Conservation (phyloP, 2,888 invertebrate species). For the Itoplectis maculator region DNA sequence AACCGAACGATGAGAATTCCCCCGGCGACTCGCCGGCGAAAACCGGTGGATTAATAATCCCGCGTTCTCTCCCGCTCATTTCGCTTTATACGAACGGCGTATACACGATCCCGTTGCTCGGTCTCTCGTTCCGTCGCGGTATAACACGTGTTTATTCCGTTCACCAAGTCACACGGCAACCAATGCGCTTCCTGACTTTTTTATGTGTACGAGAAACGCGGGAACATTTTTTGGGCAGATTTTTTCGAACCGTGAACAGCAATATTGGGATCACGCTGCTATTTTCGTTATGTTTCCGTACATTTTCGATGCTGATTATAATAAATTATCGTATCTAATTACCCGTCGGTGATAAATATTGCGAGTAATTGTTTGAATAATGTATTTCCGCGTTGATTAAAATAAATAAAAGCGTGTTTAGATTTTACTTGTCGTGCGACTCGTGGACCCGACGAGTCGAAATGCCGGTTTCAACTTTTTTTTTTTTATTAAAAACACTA, state of each 20-base stretch:
- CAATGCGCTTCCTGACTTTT: not conserved
- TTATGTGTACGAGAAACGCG: not conserved
- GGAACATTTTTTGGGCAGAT: not conserved
- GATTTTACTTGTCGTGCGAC: not conserved
- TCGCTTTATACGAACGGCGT: too few relatives aligned
- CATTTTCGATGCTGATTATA: not conserved
- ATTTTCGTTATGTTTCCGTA: not conserved
- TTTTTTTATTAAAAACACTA: not conserved
- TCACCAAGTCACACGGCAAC: not conserved
- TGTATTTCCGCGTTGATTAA: not conserved
- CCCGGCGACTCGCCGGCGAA: slow-evolving; percentile 24
- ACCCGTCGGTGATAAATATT: not conserved
- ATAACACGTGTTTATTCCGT: not conserved
- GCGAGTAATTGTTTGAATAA: not conserved
- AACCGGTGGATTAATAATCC: slow-evolving; percentile 31
- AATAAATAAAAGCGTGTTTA: not conserved
- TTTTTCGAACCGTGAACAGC: not conserved
- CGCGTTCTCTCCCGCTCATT: not conserved
- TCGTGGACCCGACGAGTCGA: not conserved
- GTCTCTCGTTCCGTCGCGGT: not conserved
- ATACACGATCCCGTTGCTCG: too few relatives aligned
- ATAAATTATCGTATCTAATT: not conserved
- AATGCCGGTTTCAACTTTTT: too few relatives aligned
- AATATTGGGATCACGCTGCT: not conserved
- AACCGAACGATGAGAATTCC: slow-evolving; percentile 31